Conservation (phyloP, 2,888 invertebrate species). For the Agrochola circellaris region DNA sequence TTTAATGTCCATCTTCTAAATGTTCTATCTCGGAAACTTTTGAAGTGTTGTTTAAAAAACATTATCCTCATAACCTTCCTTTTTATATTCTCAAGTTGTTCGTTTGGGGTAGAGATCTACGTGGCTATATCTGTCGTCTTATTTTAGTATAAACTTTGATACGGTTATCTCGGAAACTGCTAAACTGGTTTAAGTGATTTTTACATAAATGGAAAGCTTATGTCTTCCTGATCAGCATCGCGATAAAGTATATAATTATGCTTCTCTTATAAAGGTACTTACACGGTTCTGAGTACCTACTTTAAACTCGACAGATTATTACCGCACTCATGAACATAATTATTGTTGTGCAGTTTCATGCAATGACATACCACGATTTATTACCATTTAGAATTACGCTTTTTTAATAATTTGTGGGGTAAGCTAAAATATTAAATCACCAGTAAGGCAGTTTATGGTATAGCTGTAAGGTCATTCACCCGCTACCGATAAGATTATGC, state of each 20-base stretch:
- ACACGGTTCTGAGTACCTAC: slow-evolving; percentile 49
- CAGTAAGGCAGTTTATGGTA: slow-evolving; percentile 1
- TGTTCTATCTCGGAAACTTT: slow-evolving; percentile 43
- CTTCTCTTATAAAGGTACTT: slow-evolving; percentile 54
- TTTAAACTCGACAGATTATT: slow-evolving; percentile 46
- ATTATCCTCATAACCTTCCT: slow-evolving; percentile 30
- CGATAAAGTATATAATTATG: slow-evolving; percentile 61
- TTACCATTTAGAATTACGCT: slow-evolving; percentile 14
- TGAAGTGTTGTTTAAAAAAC: slow-evolving; percentile 41
- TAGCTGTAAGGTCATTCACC: not conserved
- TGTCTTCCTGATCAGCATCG: slow-evolving; percentile 59
- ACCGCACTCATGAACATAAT: slow-evolving; percentile 42
- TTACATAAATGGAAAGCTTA: slow-evolving; percentile 62
- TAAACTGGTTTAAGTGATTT: slow-evolving; percentile 49
- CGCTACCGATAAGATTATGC: slow-evolving; percentile 5
- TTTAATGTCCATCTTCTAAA: slow-evolving; percentile 63
- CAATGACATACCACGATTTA: slow-evolving; percentile 29
- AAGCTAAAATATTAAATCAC: slow-evolving; percentile 2
- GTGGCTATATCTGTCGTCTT: slow-evolving; percentile 25
- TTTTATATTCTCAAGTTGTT: slow-evolving; percentile 26
- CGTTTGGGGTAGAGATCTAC: slow-evolving; percentile 20
- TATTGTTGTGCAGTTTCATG: slow-evolving; percentile 39
- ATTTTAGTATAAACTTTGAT: slow-evolving; percentile 44
- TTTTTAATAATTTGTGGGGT: slow-evolving; percentile 23
- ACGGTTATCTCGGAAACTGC: slow-evolving; percentile 34